Evolutionary conservation across 2,888 invertebrate species (phyloP).

Genomic region (Drosophila silvestris): DNA sequence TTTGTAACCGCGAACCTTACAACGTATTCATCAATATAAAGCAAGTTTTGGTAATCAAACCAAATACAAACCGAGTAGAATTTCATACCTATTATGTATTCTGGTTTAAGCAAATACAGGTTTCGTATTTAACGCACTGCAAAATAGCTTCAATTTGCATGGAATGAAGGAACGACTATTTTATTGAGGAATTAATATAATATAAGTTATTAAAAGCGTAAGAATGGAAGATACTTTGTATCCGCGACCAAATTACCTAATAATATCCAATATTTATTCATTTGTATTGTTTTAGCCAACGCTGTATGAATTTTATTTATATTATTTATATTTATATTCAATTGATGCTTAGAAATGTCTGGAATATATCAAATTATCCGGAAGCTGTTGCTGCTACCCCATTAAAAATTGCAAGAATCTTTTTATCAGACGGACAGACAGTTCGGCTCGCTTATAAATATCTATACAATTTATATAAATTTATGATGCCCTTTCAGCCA

Average conservation of each 20-base stretch:
- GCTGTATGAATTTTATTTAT: background rate
- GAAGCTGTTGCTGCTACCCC: background rate
- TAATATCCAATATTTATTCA: background rate
- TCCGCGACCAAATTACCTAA: background rate
- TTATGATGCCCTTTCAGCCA: background rate
- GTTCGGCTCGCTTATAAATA: background rate
- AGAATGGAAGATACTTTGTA: background rate
- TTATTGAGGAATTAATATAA: background rate
- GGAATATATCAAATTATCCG: background rate
- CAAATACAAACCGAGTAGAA: background rate
- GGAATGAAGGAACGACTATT: constrained; percentile 11
- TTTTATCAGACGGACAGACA: background rate
- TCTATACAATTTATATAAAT: background rate
- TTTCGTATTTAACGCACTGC: constrained; percentile 3
- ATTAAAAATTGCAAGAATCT: background rate
- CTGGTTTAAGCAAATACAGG: constrained; percentile 28
- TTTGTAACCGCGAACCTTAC: constrained; percentile 12
- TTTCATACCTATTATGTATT: constrained; percentile 7
- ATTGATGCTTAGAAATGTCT: background rate
- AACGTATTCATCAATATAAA: constrained; percentile 9
- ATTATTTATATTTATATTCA: background rate
- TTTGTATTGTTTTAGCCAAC: background rate
- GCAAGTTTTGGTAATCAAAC: constrained; percentile 19
- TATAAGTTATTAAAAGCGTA: constrained; percentile 4
- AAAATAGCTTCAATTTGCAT: background rate